Evolutionary conservation across 2,888 invertebrate genomes (phyloP), one percentile per base, ranked within the genome.

Genomic region (Diabrotica balteata): DNA sequence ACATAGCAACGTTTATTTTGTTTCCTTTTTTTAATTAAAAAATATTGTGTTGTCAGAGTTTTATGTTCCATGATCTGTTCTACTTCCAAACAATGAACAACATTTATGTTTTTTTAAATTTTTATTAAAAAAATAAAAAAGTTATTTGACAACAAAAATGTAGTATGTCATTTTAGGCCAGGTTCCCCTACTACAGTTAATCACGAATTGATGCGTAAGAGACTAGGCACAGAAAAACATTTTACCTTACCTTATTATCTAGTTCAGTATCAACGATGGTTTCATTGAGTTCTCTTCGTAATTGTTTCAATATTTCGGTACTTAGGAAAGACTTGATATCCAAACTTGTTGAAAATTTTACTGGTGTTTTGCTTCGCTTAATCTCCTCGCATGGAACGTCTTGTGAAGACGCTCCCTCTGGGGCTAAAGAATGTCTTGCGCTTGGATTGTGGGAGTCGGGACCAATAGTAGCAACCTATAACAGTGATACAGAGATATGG

Each of bases 191-290:
- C 17, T 17, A 17, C 17, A 17, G 17, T 17, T 17, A 17, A 17
- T 2, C 17, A 17, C 2, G 17, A 17, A 17, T 17, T 17, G 17
- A 17, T 17, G 2, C 17, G 17, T 17, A 17, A 17, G 17, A 17
- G 17, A 17, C 1, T 17, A 17, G 17, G 17, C 17, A 2, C 2
- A 17, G 17, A 2, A 17, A 17, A 17, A 17, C 17, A 17, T 17
- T 17, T 17, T 32, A 32, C 32, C 32, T 32, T 78, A 90, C 91
- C 86, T 90, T 90, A 3, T 84, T 79, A 79, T 91, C 88, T 79
- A 92, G 90, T 79, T 92, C 92, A 42, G 87, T 88, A 73, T 92
- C 91, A 45, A 92, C 88, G 8, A 88, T 87, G 68, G 91, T 90
- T 66, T 88, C 87, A 74, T 90, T 89, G 11, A 92, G 86, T 79